A percentile compares a stretch with the other conserved stretches of the same genome.
Evolutionary conservation across 2,888 invertebrate genomes (phyloP).

Genomic region (Trachelus iudaicus): DNA sequence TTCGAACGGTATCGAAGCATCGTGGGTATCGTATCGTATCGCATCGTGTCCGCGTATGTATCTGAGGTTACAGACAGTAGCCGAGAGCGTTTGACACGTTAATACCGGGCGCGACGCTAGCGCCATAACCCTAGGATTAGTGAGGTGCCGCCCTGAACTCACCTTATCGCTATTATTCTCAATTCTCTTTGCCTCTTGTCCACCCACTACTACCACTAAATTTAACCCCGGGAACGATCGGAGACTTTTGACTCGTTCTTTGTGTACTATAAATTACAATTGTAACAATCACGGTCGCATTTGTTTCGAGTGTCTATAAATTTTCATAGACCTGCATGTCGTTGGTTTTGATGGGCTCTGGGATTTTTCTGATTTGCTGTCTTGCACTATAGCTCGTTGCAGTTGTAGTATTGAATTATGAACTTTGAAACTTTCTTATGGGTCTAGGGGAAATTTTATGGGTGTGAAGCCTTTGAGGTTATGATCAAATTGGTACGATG

Average conservation of each 20-base stretch:
- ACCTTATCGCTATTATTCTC: slow-evolving; percentile 12
- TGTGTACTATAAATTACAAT: neutral
- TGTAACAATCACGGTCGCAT: neutral
- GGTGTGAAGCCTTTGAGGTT: neutral
- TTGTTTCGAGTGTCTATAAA: neutral
- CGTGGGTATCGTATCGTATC: slow-evolving; percentile 9
- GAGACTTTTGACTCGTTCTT: neutral
- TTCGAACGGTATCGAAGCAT: slow-evolving; percentile 8
- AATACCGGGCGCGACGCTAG: slow-evolving; percentile 18
- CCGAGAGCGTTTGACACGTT: slow-evolving; percentile 21
- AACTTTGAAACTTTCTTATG: neutral
- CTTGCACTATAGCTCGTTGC: neutral
- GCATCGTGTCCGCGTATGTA: slow-evolving; percentile 9
- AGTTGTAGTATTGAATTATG: neutral
- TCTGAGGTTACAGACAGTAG: slow-evolving; percentile 21
- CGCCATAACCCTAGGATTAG: slow-evolving; percentile 19
- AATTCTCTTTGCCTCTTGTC: neutral
- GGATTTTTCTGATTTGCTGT: neutral
- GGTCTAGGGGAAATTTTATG: neutral
- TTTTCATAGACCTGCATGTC: neutral
- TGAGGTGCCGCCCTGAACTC: slow-evolving; percentile 5
- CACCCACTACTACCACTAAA: neutral
- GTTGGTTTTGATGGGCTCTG: neutral
- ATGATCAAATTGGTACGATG: neutral
- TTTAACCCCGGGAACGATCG: neutral